Percentiles rank a stretch among this genome's conserved stretches.
phyloP scores from a whole-genome alignment of 1,140 invertebrate species.

The Subanguina moxae region DNA sequence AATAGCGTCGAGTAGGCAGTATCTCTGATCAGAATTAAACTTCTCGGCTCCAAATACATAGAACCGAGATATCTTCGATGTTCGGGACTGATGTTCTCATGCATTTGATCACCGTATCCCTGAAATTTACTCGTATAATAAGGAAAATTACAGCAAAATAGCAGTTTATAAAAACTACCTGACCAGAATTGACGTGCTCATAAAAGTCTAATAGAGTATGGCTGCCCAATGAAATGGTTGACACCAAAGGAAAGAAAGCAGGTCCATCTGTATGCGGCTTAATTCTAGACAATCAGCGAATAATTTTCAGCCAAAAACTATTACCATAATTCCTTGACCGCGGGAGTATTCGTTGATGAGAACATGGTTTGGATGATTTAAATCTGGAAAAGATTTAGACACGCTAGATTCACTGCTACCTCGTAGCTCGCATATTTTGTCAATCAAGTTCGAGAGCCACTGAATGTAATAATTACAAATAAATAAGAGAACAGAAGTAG shows the following conservation, averaged over 20 bases:
- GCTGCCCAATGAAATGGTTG: constrained; percentile 84
- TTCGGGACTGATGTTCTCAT: constrained; percentile 13
- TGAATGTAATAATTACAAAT: constrained; percentile 2
- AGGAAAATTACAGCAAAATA: not conserved
- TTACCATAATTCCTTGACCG: constrained; percentile 83
- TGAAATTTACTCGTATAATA: not conserved
- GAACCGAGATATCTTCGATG: constrained; percentile 62
- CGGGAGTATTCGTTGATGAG: constrained; percentile 90
- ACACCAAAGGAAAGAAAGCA: constrained; percentile 83
- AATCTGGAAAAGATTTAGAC: constrained; percentile 66
- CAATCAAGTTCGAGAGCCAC: constrained; percentile 9
- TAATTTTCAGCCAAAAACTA: constrained; percentile 12
- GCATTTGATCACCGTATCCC: constrained; percentile 19
- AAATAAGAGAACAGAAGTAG: not conserved
- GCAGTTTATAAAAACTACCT: not conserved
- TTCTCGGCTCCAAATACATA: constrained; percentile 78
- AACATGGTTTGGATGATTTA: constrained; percentile 81
- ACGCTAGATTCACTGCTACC: not conserved
- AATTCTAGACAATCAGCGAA: constrained; percentile 15
- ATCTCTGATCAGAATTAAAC: constrained; percentile 78
- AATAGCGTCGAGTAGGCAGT: constrained; percentile 78
- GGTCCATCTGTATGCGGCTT: constrained; percentile 88
- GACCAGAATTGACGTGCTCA: constrained; percentile 56
- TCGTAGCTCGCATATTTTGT: not conserved
- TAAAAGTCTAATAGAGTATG: constrained; percentile 83